Evolutionary conservation across 2,888 invertebrate genomes (phyloP), one percentile per base, ranked within the genome.

Genomic region (Nineta flava): DNA sequence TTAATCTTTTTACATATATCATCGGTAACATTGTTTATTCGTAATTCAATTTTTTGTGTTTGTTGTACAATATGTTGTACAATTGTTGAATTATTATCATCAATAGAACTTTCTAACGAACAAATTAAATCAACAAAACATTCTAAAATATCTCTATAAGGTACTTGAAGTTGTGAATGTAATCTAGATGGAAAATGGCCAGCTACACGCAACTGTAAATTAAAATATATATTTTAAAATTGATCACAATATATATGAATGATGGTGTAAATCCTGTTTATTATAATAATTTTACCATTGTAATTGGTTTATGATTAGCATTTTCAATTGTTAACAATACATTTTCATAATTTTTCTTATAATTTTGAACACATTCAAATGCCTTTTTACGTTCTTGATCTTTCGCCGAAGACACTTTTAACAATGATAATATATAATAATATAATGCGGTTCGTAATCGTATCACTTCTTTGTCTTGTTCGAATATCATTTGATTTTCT

Each of bases 1-100:
- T 64, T 60, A 13, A 71, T 65, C 2, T 62, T 68, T 52, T 56
- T 59, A 58, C 61, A 62, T 51, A 72, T 58, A 54, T 70, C 62
- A 9, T 65, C 57, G 6, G 67, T 61, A 53, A 65, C 57, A 50
- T 62, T 61, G 10, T 65, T 61, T 53, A 66, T 59, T 50, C 64
- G 62, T 53, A 60, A 60, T 45, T 71, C 65, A 54, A 66, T 65
- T 35, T 61, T 61, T 46, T 65, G 64, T 54, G 71, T 65, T 35
- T 65, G 38, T 13, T n/a, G 13, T 19, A 32, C 15, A 49, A 19
- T 34, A 19, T 16, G 16, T 10, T 38, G 12, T 40, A 32, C 13
- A 40, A 55, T 55, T 40, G 57, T 55, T 1, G 49, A 31, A 50
- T 56, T 52, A 9, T 51, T 53, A 32, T 49, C 48, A 34, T 57